These are phyloP conservation scores for Steinernema carpocapsae DNA, from an alignment of 2,888 invertebrate genomes.

Conservation along the genomic window DNA sequence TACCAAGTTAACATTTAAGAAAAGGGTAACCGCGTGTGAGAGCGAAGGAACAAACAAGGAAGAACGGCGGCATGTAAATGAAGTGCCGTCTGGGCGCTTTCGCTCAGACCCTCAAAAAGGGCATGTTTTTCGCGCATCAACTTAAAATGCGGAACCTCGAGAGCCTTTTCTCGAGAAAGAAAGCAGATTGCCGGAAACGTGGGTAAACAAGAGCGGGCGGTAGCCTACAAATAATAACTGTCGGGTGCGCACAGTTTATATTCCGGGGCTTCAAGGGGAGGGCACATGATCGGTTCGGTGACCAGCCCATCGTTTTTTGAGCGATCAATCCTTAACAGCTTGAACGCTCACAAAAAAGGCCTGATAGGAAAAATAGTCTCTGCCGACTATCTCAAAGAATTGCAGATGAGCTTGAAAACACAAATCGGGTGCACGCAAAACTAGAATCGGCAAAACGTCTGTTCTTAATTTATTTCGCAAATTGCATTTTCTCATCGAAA, in stretches of 20 bases:
- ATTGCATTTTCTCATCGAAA: no score
- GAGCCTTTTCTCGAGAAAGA: no score
- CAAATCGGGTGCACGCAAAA: no score
- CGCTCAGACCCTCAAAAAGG: no score
- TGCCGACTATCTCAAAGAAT: no score
- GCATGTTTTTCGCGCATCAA: no score
- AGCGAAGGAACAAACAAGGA: not conserved
- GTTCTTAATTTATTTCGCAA: no score
- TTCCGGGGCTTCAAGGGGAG: slow-evolving; percentile 14
- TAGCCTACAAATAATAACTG: not conserved
- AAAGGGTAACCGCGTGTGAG: not conserved
- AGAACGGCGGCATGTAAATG: not conserved
- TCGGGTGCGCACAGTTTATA: not conserved
- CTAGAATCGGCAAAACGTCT: no score
- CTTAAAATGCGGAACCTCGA: no score
- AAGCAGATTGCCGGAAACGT: not conserved
- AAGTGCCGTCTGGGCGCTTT: no score
- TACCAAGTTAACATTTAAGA: not conserved
- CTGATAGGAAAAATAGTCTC: not conserved
- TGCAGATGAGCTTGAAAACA: no score
- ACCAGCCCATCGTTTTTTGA: slow-evolving; percentile 4
- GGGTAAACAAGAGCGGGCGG: slow-evolving; percentile 10
- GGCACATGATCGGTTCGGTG: slow-evolving; percentile 28
- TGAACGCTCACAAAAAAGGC: not conserved
- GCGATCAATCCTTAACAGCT: not conserved